phyloP scores from a whole-genome alignment of 2,888 invertebrate genomes.

The Polymixis lichenea region DNA sequence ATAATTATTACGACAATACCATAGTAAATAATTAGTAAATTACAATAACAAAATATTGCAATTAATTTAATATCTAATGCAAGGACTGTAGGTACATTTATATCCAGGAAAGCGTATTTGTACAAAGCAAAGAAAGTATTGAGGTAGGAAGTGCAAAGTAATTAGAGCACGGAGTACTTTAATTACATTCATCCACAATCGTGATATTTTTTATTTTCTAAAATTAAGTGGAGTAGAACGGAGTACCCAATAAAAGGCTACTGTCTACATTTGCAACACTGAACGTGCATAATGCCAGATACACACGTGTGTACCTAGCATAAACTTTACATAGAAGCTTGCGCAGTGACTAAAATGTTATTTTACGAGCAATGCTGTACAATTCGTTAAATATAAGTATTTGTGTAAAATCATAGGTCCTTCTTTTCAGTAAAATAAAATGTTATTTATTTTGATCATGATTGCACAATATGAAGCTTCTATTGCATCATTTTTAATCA shows the following conservation, averaged over 20 bases:
- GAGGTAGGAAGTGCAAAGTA: not conserved
- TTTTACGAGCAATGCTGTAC: not conserved
- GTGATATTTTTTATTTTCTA: not conserved
- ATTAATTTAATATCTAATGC: too few relatives aligned
- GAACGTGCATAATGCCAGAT: not conserved
- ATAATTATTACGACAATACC: too few relatives aligned
- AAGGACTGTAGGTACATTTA: too few relatives aligned
- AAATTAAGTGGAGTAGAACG: too few relatives aligned
- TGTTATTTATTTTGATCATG: not conserved
- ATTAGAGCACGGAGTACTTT: too few relatives aligned
- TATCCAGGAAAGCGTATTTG: too few relatives aligned
- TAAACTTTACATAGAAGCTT: not conserved
- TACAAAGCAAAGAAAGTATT: too few relatives aligned
- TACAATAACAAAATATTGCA: too few relatives aligned
- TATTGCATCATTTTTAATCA: slow-evolving; percentile 30
- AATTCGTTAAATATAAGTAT: not conserved
- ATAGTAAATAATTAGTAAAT: too few relatives aligned
- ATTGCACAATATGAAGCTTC: not conserved
- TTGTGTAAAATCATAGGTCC: too few relatives aligned
- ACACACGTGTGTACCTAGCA: too few relatives aligned
- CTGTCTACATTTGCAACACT: slow-evolving; percentile 13
- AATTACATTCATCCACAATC: too few relatives aligned
- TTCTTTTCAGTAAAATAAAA: not conserved
- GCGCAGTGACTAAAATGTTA: not conserved
- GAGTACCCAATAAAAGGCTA: not conserved